These are phyloP conservation scores for Myiotriccus ornatus DNA, from an alignment of 2,797 vertebrate genomes.

Conservation along the genomic window DNA sequence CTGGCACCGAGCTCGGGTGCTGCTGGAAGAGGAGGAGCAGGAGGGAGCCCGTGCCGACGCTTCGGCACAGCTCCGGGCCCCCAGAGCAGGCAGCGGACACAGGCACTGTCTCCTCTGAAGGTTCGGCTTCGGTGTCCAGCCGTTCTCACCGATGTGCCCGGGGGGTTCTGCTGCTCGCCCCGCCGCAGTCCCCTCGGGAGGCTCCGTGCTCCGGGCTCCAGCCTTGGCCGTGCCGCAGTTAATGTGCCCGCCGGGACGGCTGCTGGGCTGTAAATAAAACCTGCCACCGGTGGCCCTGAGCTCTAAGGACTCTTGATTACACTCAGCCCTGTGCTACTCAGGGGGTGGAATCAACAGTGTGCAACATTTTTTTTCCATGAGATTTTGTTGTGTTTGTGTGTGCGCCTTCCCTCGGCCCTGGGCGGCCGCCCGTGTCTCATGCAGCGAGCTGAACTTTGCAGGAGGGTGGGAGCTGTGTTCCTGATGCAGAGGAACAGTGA, in stretches of 20 bases:
- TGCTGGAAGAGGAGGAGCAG: background rate
- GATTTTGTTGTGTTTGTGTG: background rate
- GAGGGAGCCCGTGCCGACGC: background rate
- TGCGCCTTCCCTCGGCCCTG: background rate
- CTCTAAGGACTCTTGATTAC: background rate
- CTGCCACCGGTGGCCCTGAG: background rate
- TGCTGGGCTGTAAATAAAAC: background rate
- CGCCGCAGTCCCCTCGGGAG: background rate
- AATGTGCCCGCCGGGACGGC: background rate
- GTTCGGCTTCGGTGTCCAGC: background rate
- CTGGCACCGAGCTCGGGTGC: accelerated
- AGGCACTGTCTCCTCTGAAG: accelerated
- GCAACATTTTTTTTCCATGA: background rate
- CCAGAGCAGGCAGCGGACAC: background rate
- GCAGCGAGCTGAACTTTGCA: background rate
- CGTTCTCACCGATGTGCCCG: accelerated
- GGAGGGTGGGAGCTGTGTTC: background rate
- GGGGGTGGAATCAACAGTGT: background rate
- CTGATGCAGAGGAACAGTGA: background rate
- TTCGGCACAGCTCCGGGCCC: accelerated
- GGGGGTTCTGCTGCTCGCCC: background rate
- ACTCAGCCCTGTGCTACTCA: background rate
- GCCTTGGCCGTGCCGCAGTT: background rate
- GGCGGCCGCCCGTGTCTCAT: background rate
- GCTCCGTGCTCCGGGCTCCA: background rate